Base-by-base conservation (phyloP, 2,888 invertebrate species). In the Allophyes oxyacanthae region DNA sequence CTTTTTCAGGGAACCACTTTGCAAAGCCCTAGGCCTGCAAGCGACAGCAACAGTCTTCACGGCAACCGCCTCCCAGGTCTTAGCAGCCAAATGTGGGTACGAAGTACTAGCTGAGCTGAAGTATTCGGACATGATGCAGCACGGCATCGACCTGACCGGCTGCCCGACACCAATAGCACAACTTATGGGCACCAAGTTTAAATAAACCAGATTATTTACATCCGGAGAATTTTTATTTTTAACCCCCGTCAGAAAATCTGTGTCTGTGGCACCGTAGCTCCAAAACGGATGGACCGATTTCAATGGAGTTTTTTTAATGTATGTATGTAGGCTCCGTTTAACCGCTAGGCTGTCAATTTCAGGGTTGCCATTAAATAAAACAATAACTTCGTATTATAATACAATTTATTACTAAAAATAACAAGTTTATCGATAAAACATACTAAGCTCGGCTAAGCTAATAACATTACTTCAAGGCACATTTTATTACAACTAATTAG, bases 1-100 rank as follows among this genome's bases (percentile, higher is more conserved):
- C n/a, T n/a, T n/a, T n/a, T n/a, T n/a, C 83, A 92, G 92, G 30
- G 77, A 83, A 36, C 83, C 83, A 0, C 72, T 92, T 0, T 84
- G 85, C 67, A 81, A 78, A 56, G 83, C 87, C 0, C 63, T 88
- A 0, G 85, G 82, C 0, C 71, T 92, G 6, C 41, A 76, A 32
- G 90, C 82, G 0, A 77, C 82, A 0, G 85, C 83, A 0, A 90
- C 92, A 0, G 88, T 91, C 0, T 91, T 89, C 79, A 91, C 92
- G 0, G 92, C 92, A 0, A 75, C 61, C 0, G 69, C 86, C 0
- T 92, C 91, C 0, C 92, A 92, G 52, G 85, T 81, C 0, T 45
- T 91, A 1, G 91, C 91, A 0, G 80, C 76, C 0, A 91, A 91
- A 30, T 87, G 86, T 37, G 87, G 87, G 0, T 91, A 83, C 63